Evolutionary conservation across 2,113 vertebrate species (phyloP), one percentile per base, ranked within the genome.

Genomic region (Eulacestoma nigropectus): DNA sequence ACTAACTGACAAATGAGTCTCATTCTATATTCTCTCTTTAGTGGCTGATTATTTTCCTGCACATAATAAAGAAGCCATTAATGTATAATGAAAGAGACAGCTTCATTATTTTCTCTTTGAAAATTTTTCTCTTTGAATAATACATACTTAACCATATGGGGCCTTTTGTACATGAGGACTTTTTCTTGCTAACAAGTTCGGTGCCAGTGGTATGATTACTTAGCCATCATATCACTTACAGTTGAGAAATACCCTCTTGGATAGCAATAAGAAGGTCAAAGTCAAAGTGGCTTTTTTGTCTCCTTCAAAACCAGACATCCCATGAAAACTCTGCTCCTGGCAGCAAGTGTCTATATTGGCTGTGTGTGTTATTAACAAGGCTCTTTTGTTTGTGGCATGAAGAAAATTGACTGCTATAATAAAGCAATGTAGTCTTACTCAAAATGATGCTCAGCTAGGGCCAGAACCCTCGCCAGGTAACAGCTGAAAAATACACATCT

Each of bases 61-160:
- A 69, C 88, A 93, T 90, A 91, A 91, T 91, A 92, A 89, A 89
- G 84, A 93, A 65, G 9, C 29, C 35, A 89, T 87, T 92, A 87
- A 84, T 87, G 52, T 76, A 53, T 77, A 95, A 94, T 90, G 87
- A 93, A 96, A 96, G 41, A 95, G 79, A 67, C 17, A 72, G 67
- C 35, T 89, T 89, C 63, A 86, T 91, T 95, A 88, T 94, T 96
- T 93, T 91, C n/a, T 82, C 44, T 92, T 91, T 89, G 84, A 94
- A 88, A 91, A 87, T 68, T 85, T 92, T 95, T 91, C 19, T 76
- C 37, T 89, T 82, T 89, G 84, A 92, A 86, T 86, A 92, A 90
- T 44, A 84, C 49, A 46, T 75, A 41, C 59, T 83, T 92, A 92
- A 26, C 65, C 57, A 46, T 85, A 87, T 77, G 90, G 47, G 52